Evolutionary conservation across 2,113 vertebrate species (phyloP).

Genomic region (Gallinago jamesoni): DNA sequence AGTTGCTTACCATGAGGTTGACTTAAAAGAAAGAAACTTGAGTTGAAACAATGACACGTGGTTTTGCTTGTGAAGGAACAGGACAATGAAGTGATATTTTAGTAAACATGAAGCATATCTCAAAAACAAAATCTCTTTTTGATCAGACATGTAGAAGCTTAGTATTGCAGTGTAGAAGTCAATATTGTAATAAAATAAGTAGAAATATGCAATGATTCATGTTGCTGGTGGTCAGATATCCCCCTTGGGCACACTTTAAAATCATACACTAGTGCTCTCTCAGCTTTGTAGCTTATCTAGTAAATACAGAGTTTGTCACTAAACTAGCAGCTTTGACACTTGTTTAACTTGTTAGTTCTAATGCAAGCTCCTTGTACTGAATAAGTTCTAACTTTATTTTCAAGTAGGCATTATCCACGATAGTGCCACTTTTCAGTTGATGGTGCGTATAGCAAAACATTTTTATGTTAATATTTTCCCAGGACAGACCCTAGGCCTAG

Average conservation of each 20-base stretch:
- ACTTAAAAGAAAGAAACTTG: not conserved
- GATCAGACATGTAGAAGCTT: not conserved
- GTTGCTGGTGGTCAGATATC: not conserved
- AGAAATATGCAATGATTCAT: not conserved
- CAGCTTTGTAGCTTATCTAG: not conserved
- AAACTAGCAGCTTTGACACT: not conserved
- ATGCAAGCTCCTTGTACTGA: not conserved
- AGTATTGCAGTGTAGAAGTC: not conserved
- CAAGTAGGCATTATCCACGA: not conserved
- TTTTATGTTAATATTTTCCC: not conserved
- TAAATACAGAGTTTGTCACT: not conserved
- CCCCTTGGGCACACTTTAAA: not conserved
- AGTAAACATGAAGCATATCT: not conserved
- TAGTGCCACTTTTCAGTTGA: not conserved
- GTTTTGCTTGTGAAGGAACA: not conserved
- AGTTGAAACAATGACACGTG: not conserved
- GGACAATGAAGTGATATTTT: not conserved
- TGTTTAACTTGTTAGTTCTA: not conserved
- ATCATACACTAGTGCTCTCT: fast-evolving
- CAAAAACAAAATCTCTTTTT: not conserved
- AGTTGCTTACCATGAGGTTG: not conserved
- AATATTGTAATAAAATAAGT: not conserved
- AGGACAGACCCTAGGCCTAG: not conserved
- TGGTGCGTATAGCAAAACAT: not conserved
- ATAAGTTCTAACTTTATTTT: not conserved